Base-by-base conservation (phyloP, 2,113 vertebrate species). In the Vireo altiloquus region DNA sequence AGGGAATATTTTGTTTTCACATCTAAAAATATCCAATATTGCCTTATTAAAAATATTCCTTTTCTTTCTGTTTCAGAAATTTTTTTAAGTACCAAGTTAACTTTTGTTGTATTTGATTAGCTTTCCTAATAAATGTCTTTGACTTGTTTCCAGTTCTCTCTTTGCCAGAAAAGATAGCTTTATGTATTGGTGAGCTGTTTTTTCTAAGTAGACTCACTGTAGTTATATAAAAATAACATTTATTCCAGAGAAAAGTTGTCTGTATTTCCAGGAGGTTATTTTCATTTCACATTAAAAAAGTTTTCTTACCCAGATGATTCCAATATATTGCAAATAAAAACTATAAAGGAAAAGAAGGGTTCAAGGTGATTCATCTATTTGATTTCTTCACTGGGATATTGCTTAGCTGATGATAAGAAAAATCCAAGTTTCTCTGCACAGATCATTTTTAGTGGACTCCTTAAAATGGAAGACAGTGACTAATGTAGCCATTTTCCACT, bases 211-310 rank as follows among this genome's bases (percentile, higher is more conserved):
- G 31, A 56, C 11, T 9, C n/a, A 65, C 40, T 71, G 81, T 44
- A 33, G 10, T 42, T 91, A 11, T 63, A 54, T 56, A 60, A 79
- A 90, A 92, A 86, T 59, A 64, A 56, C 9, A 69, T 42, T 23
- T 74, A 53, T 54, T 52, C 54, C 71, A 37, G 42, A 91, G 63
- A 49, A 24, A 81, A 7, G 9, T 30, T 90, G 46, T 80, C 80
- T 46, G 3, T 94, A 85, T 82, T 97, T 95, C 75, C 79, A 95
- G 80, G 72, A 94, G 57, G 27, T 69, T 37, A 25, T 74, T 97
- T 81, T 71, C n/a, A 84, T 92, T 93, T 89, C 46, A 93, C 69
- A 59, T 65, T 39, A 56, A 80, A 87, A 87, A 46, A 42, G 24
- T 88, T 89, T 92, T 60, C 68, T 65, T 74, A n/a, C 17, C 87